Conservation (phyloP, 2,797 vertebrate genomes). For the Nyctalus aviator region DNA sequence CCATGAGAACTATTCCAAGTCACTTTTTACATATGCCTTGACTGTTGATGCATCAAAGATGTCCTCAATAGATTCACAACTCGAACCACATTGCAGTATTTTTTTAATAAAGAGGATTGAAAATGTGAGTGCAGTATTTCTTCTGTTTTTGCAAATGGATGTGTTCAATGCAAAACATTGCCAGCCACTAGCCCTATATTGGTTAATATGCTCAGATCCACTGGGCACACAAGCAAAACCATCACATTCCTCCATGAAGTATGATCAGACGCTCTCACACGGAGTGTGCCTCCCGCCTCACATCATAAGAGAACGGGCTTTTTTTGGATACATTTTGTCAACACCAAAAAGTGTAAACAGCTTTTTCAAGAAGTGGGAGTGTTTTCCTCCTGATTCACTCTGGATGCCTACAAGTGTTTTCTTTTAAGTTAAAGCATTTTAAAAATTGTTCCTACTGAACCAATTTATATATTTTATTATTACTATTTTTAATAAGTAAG, state of each 20-base stretch:
- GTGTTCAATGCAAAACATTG: slow-evolving; percentile 71
- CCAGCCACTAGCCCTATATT: slow-evolving; percentile 67
- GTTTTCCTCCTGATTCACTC: slow-evolving; percentile 79
- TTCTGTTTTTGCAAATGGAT: slow-evolving; percentile 64
- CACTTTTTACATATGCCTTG: slow-evolving; percentile 61
- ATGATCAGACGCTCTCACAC: slow-evolving; percentile 68
- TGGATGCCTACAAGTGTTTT: slow-evolving; percentile 71
- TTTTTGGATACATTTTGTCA: slow-evolving; percentile 77
- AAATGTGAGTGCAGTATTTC: slow-evolving; percentile 59
- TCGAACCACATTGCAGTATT: slow-evolving; percentile 67
- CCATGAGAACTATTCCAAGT: slow-evolving; percentile 35
- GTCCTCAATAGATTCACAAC: slow-evolving; percentile 68
- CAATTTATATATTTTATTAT: slow-evolving; percentile 75
- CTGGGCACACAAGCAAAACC: slow-evolving; percentile 62
- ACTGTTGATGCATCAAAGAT: slow-evolving; percentile 65
- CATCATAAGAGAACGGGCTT: slow-evolving; percentile 69
- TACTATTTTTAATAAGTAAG: slow-evolving; percentile 71
- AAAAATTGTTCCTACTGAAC: slow-evolving; percentile 75
- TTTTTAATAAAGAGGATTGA: slow-evolving; percentile 52
- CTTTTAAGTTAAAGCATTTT: slow-evolving; percentile 72
- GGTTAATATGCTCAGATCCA: slow-evolving; percentile 60
- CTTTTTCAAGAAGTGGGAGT: slow-evolving; percentile 76
- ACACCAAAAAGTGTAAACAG: slow-evolving; percentile 60
- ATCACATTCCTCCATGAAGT: slow-evolving; percentile 68
- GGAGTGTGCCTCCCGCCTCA: slow-evolving; percentile 54